These are phyloP conservation scores for Brachycybe producta DNA, from an alignment of 2,888 invertebrate species.

Conservation along the genomic window DNA sequence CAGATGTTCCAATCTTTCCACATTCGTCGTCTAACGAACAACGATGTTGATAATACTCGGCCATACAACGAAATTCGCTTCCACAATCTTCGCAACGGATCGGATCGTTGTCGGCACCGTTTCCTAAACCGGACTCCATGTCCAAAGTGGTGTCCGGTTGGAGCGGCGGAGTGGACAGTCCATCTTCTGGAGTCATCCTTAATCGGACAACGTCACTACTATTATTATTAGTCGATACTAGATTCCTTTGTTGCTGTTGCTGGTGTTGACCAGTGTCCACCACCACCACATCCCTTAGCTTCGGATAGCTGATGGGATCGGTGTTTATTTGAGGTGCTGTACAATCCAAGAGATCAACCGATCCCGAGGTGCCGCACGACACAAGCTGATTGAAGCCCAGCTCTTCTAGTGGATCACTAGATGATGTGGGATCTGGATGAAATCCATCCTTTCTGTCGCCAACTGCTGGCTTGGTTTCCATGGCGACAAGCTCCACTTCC, in stretches of 20 bases:
- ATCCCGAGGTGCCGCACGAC: background rate
- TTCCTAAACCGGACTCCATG: slow-evolving; percentile 15
- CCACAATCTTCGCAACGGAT: slow-evolving; percentile 18
- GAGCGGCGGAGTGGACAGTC: slow-evolving; percentile 16
- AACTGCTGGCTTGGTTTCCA: slow-evolving; percentile 20
- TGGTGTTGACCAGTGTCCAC: slow-evolving; percentile 20
- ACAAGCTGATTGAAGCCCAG: slow-evolving; percentile 14
- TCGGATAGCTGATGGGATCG: slow-evolving; percentile 5
- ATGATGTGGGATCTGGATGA: slow-evolving; percentile 10
- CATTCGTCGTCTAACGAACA: slow-evolving; percentile 1
- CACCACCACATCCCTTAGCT: slow-evolving; percentile 6
- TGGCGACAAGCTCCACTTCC: slow-evolving; percentile 22
- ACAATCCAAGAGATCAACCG: slow-evolving; percentile 7
- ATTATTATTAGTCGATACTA: too few relatives aligned
- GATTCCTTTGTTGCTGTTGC: slow-evolving; percentile 11
- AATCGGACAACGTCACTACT: background rate
- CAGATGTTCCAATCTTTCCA: slow-evolving; percentile 11
- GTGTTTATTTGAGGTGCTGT: background rate
- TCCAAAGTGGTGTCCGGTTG: slow-evolving; percentile 16
- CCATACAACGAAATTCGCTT: slow-evolving; percentile 13
- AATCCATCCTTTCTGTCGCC: slow-evolving; percentile 20
- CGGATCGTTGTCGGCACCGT: slow-evolving; percentile 15
- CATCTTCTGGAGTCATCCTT: slow-evolving; percentile 21
- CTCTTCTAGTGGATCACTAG: slow-evolving; percentile 14
- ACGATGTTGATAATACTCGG: slow-evolving; percentile 15